phyloP scores from a whole-genome alignment of 1,140 invertebrate species.

The Tetramorium simillimum region DNA sequence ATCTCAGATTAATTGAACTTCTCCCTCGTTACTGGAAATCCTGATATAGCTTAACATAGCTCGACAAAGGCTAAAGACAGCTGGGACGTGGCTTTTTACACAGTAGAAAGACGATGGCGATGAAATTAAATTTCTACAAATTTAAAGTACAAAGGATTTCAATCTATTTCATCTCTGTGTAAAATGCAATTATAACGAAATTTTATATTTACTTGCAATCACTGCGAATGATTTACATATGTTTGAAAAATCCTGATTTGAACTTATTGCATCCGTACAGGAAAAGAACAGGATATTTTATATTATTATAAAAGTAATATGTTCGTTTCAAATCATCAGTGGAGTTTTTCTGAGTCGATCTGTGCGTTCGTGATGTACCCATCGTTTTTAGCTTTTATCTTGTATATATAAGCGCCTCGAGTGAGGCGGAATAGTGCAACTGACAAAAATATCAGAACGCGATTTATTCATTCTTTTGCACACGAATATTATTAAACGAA shows the following conservation, averaged over 20 bases:
- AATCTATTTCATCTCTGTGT: background rate
- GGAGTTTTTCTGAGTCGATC: conserved; percentile 7
- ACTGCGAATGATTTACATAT: background rate
- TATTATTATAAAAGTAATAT: conserved; percentile 1
- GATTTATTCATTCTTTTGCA: conserved; percentile 42
- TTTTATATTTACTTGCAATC: background rate
- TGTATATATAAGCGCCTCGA: conserved; percentile 7
- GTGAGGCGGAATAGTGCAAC: conserved; percentile 7
- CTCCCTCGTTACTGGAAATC: conserved; percentile 30
- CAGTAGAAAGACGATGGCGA: background rate
- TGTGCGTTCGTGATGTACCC: background rate
- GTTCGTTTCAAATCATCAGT: background rate
- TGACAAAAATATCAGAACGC: conserved; percentile 35
- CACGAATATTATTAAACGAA: conserved; percentile 24
- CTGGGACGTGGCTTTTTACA: background rate
- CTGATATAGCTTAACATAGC: conserved; percentile 5
- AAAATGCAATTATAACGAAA: conserved; percentile 18
- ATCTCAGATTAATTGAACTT: conserved; percentile 50
- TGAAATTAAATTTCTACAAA: conserved; percentile 30
- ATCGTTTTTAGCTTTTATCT: conserved; percentile 28
- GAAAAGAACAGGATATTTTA: background rate
- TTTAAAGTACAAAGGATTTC: background rate
- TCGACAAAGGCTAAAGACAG: conserved; percentile 11
- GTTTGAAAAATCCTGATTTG: background rate
- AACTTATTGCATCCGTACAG: background rate